A percentile compares a stretch with the other conserved stretches of the same genome.
phyloP scores from a whole-genome alignment of 2,888 invertebrate genomes.

The Colletes collaris region DNA sequence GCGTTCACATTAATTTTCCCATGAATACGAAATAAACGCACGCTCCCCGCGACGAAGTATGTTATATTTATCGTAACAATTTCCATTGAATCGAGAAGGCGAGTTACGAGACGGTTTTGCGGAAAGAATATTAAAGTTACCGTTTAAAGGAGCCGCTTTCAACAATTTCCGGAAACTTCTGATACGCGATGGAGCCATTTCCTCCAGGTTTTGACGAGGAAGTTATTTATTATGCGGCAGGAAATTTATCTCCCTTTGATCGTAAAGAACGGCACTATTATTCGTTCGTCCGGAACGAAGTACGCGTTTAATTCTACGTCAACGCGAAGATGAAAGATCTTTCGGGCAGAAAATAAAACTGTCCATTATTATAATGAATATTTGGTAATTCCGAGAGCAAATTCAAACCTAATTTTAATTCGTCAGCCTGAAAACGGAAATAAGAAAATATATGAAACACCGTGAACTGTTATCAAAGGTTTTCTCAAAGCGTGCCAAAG shows the following conservation, averaged over 20 bases:
- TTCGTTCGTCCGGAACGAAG: conserved; percentile 21
- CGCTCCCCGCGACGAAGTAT: neutral
- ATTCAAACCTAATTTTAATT: neutral
- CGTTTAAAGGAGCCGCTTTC: conserved; percentile 11
- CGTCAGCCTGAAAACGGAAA: neutral
- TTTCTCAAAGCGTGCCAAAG: too few species aligned
- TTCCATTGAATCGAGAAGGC: conserved; percentile 15
- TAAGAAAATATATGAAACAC: too few species aligned
- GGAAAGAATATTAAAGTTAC: conserved; percentile 17
- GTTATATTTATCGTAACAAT: conserved; percentile 20
- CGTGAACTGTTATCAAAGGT: too few species aligned
- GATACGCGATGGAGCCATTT: conserved; percentile 29
- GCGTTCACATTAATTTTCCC: conserved; percentile 26
- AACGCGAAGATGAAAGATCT: conserved; percentile 22
- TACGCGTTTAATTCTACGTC: conserved; percentile 17
- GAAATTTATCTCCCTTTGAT: conserved; percentile 54
- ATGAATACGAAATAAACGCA: conserved; percentile 3
- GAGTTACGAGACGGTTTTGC: neutral
- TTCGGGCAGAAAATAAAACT: neutral
- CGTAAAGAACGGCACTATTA: conserved; percentile 32
- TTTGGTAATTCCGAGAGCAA: neutral
- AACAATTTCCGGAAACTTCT: conserved; percentile 31
- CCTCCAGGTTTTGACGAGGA: conserved; percentile 16
- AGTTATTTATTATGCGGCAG: conserved; percentile 49
- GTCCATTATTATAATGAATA: neutral